phyloP scores from a whole-genome alignment of 2,113 vertebrate genomes.

The Pygoscelis adeliae region DNA sequence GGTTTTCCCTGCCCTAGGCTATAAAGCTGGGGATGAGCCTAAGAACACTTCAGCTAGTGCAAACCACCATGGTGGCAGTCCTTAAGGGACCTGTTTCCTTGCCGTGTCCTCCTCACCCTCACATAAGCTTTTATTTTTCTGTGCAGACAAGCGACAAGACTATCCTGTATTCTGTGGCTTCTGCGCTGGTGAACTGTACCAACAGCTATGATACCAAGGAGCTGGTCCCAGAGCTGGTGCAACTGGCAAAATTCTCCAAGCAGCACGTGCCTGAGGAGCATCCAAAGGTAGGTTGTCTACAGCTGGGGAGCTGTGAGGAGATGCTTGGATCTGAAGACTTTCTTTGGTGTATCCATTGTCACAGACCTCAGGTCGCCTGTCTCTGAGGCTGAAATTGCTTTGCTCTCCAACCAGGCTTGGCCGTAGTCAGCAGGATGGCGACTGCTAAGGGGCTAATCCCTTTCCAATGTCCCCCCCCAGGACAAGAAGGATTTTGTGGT shows the following conservation, averaged over 20 bases:
- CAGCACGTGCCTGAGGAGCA: slow-evolving; percentile 97
- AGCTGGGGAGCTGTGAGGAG: background rate
- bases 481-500: slow-evolving; percentile 96
- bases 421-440: background rate
- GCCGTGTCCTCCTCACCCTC: background rate
- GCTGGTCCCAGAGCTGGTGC: slow-evolving; percentile 92
- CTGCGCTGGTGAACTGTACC: slow-evolving; percentile 91
- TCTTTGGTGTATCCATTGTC: background rate
- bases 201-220: slow-evolving; percentile 97
- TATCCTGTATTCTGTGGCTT: slow-evolving; percentile 91
- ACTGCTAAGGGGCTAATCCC: background rate
- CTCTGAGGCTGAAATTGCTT: background rate
- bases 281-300: slow-evolving; percentile 84
- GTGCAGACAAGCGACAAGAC: slow-evolving; percentile 91
- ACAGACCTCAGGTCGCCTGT: background rate
- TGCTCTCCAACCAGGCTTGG: background rate
- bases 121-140: background rate
- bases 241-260: slow-evolving; percentile 96
- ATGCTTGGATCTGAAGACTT: background rate
- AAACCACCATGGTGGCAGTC: background rate
- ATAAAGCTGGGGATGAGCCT: background rate
- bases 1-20: background rate
- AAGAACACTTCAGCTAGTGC: background rate
- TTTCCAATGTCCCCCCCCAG: slow-evolving; percentile 62
- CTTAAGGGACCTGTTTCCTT: background rate